Evolutionary conservation across 2,888 invertebrate genomes (phyloP).

Genomic region (Liopterus haemorrhoidalis): DNA sequence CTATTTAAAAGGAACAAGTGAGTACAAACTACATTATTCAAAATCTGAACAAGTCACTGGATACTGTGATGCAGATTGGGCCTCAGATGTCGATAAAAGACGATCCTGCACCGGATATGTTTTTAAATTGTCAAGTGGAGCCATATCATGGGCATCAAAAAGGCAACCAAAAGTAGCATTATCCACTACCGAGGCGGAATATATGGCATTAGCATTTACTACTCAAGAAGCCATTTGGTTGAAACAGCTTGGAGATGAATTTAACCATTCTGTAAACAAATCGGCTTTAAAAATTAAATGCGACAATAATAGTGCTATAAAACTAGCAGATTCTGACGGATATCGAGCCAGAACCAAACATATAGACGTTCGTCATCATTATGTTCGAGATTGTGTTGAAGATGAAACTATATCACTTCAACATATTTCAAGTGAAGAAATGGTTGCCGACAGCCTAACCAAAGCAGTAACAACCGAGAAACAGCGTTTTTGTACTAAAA

Average conservation of each 20-base stretch:
- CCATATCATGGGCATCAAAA: too few species aligned
- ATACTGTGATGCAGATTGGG: slow-evolving; percentile 17
- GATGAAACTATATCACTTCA: too few species aligned
- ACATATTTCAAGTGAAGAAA: too few species aligned
- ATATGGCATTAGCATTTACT: slow-evolving; percentile 33
- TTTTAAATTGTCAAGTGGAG: too few species aligned
- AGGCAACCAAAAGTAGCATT: too few species aligned
- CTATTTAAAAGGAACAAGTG: slow-evolving; percentile 18
- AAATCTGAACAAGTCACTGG: slow-evolving; percentile 1
- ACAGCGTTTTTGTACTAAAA: slow-evolving; percentile 38
- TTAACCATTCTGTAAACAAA: slow-evolving; percentile 4
- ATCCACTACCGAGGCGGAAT: slow-evolving; percentile 36
- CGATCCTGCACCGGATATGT: slow-evolving; percentile 17
- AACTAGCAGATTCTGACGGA: slow-evolving; percentile 22
- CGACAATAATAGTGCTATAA: slow-evolving; percentile 28
- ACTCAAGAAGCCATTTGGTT: slow-evolving; percentile 33
- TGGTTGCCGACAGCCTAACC: too few species aligned
- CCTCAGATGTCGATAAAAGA: slow-evolving; percentile 13
- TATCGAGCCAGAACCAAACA: slow-evolving; percentile 29
- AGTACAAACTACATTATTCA: slow-evolving; percentile 10
- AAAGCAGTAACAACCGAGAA: slow-evolving; percentile 43
- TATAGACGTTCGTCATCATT: slow-evolving; percentile 31
- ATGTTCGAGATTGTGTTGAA: slow-evolving; percentile 25
- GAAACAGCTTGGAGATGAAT: slow-evolving; percentile 18
- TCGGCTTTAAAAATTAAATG: slow-evolving; percentile 16